Base-by-base conservation (phyloP, 2,888 invertebrate genomes). In the Philonicus albiceps region DNA sequence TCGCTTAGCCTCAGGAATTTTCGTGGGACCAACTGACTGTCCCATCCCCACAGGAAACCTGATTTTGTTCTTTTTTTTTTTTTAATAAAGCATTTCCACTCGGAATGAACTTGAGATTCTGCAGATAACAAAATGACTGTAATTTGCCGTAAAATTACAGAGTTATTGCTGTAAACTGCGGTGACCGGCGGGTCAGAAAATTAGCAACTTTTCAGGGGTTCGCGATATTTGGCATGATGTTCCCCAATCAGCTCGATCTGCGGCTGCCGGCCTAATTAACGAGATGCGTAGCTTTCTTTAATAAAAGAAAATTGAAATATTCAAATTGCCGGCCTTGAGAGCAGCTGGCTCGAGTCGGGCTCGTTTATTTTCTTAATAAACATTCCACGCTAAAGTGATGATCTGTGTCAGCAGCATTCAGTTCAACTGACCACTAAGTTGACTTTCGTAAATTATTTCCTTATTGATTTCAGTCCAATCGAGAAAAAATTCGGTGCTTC, bases 51-150 rank as follows among this genome's bases (percentile, higher is more conserved):
- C 27, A 8, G 19, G 55, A 37, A 55, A 55, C 55, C 22, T 55
- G 22, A 55, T 1, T 19, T 43, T 31, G 2, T 31, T 31, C 5
- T 34, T 64, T 64, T 75, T 34, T 11, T 40, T 40, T 73, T 73
- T 76, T 40, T 40, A 76, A 76, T 76, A 40, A 76, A 76, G 27
- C 22, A 19, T 49, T 78, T 78, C 16, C 30, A 27, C 43, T 22
- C 16, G 40, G 27, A 22, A 43, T 76, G 76, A 76, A 76, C 76
- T 76, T 76, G 76, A 76, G 76, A 76, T 76, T 30, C 49, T 6
- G 43, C 19, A 19, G 76, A 76, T 76, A 76, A 40, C 40, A 11
- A 37, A 76, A 76, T 76, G 37, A 27, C 40, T 40, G 40, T 76
- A 76, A 76, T 76, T 40, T 76, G 76, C 76, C 37, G 13, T 40